Conservation (phyloP, 2,888 invertebrate genomes). For the Priocnemis perturbator region DNA sequence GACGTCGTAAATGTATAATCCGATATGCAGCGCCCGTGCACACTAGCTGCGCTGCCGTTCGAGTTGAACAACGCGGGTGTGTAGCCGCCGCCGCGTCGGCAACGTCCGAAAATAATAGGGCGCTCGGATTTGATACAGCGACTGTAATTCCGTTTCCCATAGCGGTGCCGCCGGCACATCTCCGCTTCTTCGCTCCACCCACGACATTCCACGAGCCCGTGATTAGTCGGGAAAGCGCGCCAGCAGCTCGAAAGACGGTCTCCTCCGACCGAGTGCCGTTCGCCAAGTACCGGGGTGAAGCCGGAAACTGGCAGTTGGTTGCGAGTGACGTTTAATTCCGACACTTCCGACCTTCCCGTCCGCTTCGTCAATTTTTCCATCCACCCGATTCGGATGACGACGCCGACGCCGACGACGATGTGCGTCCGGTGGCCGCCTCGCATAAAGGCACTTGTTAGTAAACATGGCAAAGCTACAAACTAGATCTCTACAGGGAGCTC, state of each 20-base stretch:
- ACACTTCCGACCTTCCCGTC: conserved; percentile 16
- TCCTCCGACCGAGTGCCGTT: conserved; percentile 12
- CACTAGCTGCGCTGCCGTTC: neutral
- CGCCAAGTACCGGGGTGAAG: conserved; percentile 17
- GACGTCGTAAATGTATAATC: too few relatives aligned
- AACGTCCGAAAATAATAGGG: conserved; percentile 53
- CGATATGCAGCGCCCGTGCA: neutral
- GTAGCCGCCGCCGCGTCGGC: neutral
- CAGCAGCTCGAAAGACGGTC: conserved; percentile 26
- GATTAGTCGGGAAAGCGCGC: conserved; percentile 47
- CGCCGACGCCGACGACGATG: neutral
- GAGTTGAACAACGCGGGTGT: too few relatives aligned
- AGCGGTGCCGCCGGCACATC: conserved; percentile 24
- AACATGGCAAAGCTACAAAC: conserved; percentile 56
- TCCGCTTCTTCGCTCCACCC: conserved; percentile 17
- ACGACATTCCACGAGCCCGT: conserved; percentile 23
- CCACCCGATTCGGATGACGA: neutral
- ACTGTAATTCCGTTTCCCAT: conserved; percentile 33
- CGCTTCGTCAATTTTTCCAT: too few relatives aligned
- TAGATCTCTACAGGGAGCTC: conserved; percentile 44
- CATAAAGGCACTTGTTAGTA: conserved; percentile 50
- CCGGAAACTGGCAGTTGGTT: conserved; percentile 28
- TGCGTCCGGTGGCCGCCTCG: too few relatives aligned
- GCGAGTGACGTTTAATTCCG: conserved; percentile 48
- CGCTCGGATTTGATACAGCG: conserved; percentile 52